Evolutionary conservation across 1,140 invertebrate genomes (phyloP), one percentile per base, ranked within the genome.

Genomic region (Neelides sp.): DNA sequence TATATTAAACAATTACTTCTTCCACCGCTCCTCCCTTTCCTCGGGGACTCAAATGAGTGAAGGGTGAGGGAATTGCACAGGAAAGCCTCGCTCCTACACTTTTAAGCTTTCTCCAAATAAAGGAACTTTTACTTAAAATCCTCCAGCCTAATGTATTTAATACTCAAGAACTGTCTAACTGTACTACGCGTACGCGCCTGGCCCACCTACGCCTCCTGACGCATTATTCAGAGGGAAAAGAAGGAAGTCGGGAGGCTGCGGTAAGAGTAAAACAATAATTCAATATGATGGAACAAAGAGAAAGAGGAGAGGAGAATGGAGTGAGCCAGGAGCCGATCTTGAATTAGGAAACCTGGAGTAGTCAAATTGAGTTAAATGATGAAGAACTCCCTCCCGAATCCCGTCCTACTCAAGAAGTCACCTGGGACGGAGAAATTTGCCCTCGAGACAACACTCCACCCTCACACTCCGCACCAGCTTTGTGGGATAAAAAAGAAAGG

Each of bases 331-430:
- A 3, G n/a, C 13, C 28, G n/a, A 8, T 2, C 4, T 8, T 26
- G 4, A 19, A 32, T 12, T 5, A 35, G n/a, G 30, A 35, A 46
- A 34, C 27, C 26, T 1, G 34, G 22, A 44, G 23, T 13, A 36
- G 27, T 17, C 35, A 57, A 57, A 57, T 57, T 54, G 55, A 57
- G 55, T 57, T 57, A 57, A 57, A 57, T 51, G 55, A 22, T 56
- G n/a, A n/a, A n/a, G n/a, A n/a, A n/a, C n/a, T n/a, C n/a, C n/a
- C n/a, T n/a, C n/a, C n/a, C n/a, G n/a, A n/a, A n/a, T n/a, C n/a
- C n/a, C n/a, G n/a, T n/a, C 52, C 27, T 45, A 40, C 50, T 35
- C 27, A 22, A 3, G 43, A 30, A 22, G 19, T 28, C 17, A 20
- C 27, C n/a, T 22, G 23, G 27, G 27, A 28, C 32, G 19, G 13